phyloP scores from a whole-genome alignment of 2,888 invertebrate genomes.

The Ashinkailepas kermadecensis region DNA sequence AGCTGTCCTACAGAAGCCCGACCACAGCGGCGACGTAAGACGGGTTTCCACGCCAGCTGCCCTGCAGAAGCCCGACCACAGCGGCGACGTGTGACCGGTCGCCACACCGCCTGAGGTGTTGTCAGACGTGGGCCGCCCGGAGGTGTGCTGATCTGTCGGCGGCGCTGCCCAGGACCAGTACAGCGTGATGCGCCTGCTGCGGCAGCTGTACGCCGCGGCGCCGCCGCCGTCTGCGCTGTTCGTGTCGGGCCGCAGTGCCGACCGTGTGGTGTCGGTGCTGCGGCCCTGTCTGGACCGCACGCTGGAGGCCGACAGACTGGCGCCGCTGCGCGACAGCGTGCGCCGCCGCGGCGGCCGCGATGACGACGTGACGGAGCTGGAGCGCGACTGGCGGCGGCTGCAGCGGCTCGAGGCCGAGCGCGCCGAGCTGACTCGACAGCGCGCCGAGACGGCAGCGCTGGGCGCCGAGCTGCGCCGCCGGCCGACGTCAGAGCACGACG shows the following conservation, averaged over 20 bases:
- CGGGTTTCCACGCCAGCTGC: too few species aligned
- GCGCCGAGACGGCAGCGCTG: neutral
- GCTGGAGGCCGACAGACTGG: neutral
- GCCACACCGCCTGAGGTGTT: neutral
- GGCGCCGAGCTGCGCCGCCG: neutral
- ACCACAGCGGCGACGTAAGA: too few species aligned
- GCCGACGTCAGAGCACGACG: neutral
- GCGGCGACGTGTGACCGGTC: neutral
- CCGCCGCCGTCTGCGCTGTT: constrained; percentile 3
- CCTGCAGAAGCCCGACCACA: neutral
- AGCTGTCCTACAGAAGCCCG: neutral
- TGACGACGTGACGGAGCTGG: neutral
- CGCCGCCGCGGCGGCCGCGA: neutral
- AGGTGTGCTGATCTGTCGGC: neutral
- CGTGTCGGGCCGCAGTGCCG: constrained; percentile 15
- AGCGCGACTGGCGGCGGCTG: neutral
- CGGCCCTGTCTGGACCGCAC: neutral
- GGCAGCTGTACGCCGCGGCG: neutral
- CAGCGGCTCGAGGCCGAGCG: neutral
- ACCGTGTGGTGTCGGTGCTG: neutral
- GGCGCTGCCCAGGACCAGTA: neutral
- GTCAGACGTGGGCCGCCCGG: too few species aligned
- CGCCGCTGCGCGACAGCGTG: neutral
- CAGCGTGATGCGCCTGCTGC: constrained; percentile 3
- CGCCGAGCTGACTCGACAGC: neutral